Conservation (phyloP, 2,113 vertebrate genomes). For the Canis aureus region DNA sequence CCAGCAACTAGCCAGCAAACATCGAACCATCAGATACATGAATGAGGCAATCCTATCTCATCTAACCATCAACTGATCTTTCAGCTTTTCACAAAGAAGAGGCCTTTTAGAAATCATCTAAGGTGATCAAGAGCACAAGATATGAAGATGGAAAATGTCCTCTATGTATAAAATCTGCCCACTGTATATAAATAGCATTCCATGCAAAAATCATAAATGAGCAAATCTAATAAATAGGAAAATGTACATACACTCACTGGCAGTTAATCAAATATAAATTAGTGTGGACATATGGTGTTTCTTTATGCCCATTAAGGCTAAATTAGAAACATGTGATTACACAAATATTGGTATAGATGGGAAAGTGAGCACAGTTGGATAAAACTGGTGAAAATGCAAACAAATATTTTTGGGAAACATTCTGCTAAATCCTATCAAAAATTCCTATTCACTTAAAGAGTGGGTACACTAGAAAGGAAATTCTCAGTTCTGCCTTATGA, state of each 20-base stretch:
- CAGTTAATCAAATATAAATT: background rate
- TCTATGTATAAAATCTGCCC: background rate
- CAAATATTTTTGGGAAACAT: background rate
- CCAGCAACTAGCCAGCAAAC: background rate
- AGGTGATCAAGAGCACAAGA: background rate
- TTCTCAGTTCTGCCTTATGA: background rate
- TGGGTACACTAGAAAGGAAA: background rate
- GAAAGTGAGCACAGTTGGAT: background rate
- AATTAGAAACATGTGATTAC: background rate
- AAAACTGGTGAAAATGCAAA: background rate
- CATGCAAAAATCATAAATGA: background rate
- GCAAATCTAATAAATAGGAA: background rate
- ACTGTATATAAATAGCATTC: background rate
- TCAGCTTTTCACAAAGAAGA: background rate
- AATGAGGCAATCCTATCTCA: background rate
- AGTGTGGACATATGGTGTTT: background rate
- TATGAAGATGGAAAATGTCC: background rate
- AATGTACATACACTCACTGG: background rate
- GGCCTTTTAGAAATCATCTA: background rate
- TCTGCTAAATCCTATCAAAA: background rate
- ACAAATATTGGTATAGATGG: background rate
- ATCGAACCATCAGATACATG: background rate
- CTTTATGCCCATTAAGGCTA: background rate
- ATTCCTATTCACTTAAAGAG: background rate
- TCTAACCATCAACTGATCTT: background rate